A percentile compares a stretch with the other conserved stretches of the same genome.
Conservation (phyloP, 1,140 invertebrate species). For the Popillia japonica region DNA sequence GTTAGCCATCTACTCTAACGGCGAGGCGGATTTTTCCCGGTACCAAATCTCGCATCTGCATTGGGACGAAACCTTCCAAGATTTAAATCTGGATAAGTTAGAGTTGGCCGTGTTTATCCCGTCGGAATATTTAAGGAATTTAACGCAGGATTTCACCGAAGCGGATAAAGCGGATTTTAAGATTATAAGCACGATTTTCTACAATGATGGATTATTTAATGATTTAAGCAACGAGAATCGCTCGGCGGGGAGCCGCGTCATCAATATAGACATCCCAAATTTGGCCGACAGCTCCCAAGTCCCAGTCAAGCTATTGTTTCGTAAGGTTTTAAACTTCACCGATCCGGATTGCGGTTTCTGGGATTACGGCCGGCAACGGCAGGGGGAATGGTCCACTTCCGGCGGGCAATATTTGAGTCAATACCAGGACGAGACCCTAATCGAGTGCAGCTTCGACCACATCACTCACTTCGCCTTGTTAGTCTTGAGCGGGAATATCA, state of each 20-base stretch:
- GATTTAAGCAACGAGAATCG: slow-evolving; percentile 21
- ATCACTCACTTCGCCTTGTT: slow-evolving; percentile 70
- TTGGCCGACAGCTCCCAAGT: neutral
- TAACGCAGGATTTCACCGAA: neutral
- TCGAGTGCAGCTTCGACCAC: slow-evolving; percentile 67
- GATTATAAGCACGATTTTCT: slow-evolving; percentile 18
- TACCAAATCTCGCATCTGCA: neutral
- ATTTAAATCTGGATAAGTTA: slow-evolving; percentile 19
- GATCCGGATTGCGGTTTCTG: slow-evolving; percentile 64
- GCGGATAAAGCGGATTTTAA: neutral
- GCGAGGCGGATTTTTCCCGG: neutral
- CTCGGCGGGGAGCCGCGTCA: neutral
- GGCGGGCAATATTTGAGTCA: slow-evolving; percentile 48
- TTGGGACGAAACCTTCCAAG: neutral
- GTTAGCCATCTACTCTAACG: slow-evolving; percentile 1
- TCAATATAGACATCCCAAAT: neutral
- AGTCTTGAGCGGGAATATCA: slow-evolving; percentile 50
- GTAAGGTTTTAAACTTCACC: slow-evolving; percentile 38
- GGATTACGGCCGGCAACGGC: slow-evolving; percentile 61
- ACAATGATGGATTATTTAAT: slow-evolving; percentile 24
- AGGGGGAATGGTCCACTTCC: slow-evolving; percentile 60
- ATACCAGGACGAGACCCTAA: slow-evolving; percentile 48
- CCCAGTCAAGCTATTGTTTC: neutral
- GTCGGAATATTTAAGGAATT: neutral
- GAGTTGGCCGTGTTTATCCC: slow-evolving; percentile 24